These are phyloP conservation scores for Capromys pilorides DNA, from an alignment of 2,797 vertebrate genomes.

Conservation along the genomic window DNA sequence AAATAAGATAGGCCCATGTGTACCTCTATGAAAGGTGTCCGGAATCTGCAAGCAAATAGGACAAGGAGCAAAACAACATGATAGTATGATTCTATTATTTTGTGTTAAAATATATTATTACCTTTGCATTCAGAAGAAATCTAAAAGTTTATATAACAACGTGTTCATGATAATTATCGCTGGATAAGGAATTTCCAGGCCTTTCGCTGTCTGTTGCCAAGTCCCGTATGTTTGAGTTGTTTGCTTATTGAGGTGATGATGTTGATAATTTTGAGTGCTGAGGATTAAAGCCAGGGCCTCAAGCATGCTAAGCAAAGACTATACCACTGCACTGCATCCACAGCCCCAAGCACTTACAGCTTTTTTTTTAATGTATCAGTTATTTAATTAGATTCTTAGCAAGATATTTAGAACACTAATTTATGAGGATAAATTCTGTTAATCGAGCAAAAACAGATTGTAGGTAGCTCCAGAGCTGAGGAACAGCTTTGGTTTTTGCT, in stretches of 20 bases:
- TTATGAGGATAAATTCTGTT: no score
- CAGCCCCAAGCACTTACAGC: not conserved
- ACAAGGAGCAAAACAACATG: not conserved
- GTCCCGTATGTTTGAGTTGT: constrained; percentile 21
- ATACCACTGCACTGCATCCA: not conserved
- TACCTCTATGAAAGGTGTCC: not conserved
- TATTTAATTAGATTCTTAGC: no score
- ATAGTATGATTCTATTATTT: not conserved
- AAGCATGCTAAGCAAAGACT: not conserved
- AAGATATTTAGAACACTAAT: no score
- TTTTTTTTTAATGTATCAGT: not conserved
- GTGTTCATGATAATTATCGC: not conserved
- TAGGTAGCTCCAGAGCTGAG: no score
- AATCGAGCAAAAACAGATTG: no score
- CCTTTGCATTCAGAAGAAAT: not conserved
- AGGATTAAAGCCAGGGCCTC: not conserved
- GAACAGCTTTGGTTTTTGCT: no score
- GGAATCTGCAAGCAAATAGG: not conserved
- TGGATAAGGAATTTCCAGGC: not conserved
- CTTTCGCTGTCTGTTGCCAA: constrained; percentile 9
- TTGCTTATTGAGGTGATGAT: not conserved
- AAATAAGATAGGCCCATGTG: constrained; percentile 26
- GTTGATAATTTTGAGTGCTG: not conserved
- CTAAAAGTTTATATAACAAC: not conserved
- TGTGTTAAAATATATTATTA: not conserved